Base-by-base conservation (phyloP, 2,797 vertebrate genomes). In the Megalops cyprinoides region DNA sequence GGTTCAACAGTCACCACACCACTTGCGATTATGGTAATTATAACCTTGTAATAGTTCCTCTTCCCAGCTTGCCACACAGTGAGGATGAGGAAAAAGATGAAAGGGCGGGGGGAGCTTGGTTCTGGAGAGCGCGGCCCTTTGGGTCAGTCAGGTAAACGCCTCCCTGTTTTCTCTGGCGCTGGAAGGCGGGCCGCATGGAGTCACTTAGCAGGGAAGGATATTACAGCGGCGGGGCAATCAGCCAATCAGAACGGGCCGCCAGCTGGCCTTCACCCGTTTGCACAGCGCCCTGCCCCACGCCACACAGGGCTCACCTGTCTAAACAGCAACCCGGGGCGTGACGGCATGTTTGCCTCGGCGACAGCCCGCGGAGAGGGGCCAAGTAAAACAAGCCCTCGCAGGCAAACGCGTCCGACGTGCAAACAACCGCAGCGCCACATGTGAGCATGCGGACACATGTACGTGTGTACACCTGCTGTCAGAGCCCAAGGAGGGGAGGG, bases 221-320 rank as follows among this genome's bases (percentile, higher is more conserved):
- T n/a, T n/a, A n/a, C n/a, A n/a, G n/a, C n/a, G n/a, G n/a, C n/a
- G 9, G 3, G 65, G n/a, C 65, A n/a, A 23, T 34, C 37, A 69
- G 65, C 65, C 37, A 28, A 12, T 12, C 15, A 0, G 6, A 4
- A 9, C 31, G 8, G 1, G 28, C 6, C 56, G 6, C 56, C 56
- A 25, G n/a, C 34, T 34, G 15, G 62, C 34, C 65, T 20, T 23
- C 65, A 42, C 65, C 65, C 42, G 65, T 42, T 39, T 42, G 1
- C 39, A 6, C 15, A 14, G 9, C 6, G 10, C 2, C 15, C 62
- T 37, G 12, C 65, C 4, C 37, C 12, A 4, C 65, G 7, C 65
- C 28, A 12, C 42, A 73, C 7, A 44, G 69, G 20, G 20, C 71
- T 74, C 71, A 74, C 71, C 71, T 74, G 71, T 74, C 20, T 74